These are phyloP conservation scores for Leptinotarsa undecemlineata DNA, from an alignment of 1,140 invertebrate species.

Conservation along the genomic window DNA sequence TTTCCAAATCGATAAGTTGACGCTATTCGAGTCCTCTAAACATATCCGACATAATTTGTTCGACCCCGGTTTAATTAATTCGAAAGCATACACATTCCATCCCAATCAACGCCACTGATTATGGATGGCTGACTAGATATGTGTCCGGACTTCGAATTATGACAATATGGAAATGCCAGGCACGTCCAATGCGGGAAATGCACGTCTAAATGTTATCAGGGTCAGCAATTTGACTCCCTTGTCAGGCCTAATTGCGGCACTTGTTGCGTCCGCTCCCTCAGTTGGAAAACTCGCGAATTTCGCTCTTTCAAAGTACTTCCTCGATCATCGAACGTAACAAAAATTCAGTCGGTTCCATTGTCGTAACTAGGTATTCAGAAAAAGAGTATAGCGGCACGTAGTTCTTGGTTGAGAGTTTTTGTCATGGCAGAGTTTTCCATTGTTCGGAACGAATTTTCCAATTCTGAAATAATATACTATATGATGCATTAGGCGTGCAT, in stretches of 20 bases:
- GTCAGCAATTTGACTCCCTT: slow-evolving; percentile 4
- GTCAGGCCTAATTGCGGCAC: background rate
- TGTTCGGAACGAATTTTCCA: too few species aligned
- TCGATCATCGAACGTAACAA: background rate
- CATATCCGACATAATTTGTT: background rate
- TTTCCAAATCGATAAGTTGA: background rate
- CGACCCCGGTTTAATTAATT: background rate
- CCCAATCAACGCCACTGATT: slow-evolving; percentile 5
- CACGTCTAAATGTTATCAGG: slow-evolving; percentile 2
- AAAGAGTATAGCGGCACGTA: too few species aligned
- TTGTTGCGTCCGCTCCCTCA: background rate
- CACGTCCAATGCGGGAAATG: slow-evolving; percentile 1
- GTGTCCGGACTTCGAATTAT: slow-evolving; percentile 5
- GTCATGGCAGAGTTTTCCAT: too few species aligned
- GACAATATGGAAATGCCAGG: background rate
- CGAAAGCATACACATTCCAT: background rate
- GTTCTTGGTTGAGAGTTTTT: too few species aligned
- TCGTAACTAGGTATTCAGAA: too few species aligned
- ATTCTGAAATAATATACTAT: too few species aligned
- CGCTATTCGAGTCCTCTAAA: background rate
- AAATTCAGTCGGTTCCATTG: too few species aligned
- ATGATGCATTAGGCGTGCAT: too few species aligned
- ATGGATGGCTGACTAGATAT: background rate
- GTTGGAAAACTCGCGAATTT: background rate
- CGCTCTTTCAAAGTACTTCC: background rate